Conservation (phyloP, 2,888 invertebrate genomes). For the Epinotia ramella region DNA sequence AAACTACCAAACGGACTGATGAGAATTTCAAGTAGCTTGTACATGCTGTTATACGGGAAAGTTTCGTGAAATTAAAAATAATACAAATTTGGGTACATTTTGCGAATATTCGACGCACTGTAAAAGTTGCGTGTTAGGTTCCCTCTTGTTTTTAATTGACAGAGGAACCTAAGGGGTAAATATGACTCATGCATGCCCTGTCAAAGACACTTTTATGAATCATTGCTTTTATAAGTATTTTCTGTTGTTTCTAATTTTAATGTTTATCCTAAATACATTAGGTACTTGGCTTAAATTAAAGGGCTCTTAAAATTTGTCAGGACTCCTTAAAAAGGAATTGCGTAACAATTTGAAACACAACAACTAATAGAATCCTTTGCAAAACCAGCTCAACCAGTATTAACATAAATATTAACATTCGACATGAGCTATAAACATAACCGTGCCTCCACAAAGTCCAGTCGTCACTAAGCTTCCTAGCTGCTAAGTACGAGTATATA, state of each 20-base stretch:
- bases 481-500: slow-evolving; percentile 15
- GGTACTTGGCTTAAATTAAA: background rate
- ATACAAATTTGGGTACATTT: too few species aligned
- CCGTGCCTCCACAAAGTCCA: slow-evolving; percentile 27
- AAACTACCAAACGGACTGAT: too few species aligned
- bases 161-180: background rate
- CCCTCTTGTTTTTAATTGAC: background rate
- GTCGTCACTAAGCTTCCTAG: slow-evolving; percentile 29
- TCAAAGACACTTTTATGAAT: background rate
- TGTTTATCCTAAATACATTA: too few species aligned
- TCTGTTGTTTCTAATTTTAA: too few species aligned
- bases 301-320: background rate
- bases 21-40: too few species aligned
- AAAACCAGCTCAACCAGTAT: slow-evolving; percentile 40
- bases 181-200: background rate
- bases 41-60: too few species aligned
- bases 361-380: slow-evolving; percentile 33
- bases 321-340: slow-evolving; percentile 11
- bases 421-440: slow-evolving; percentile 40
- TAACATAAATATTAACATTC: slow-evolving; percentile 41
- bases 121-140: background rate
- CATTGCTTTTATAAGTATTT: too few species aligned
- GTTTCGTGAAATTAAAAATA: too few species aligned
- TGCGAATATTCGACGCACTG: background rate
- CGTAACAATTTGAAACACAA: slow-evolving; percentile 34